Conservation (phyloP, 2,113 vertebrate genomes). For the Cebus imitator region DNA sequence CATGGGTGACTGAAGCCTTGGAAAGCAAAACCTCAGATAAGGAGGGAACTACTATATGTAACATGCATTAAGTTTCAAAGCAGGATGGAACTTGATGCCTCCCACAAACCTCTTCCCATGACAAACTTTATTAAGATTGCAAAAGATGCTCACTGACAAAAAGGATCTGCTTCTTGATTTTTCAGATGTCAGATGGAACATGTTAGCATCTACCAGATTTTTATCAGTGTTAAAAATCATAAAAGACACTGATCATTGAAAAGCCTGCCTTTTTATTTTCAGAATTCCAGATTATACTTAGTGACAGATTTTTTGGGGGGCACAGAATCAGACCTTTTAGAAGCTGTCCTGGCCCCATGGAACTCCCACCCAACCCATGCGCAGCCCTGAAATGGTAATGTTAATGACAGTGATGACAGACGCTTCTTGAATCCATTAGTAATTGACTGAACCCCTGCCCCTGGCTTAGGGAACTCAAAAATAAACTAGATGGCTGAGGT, state of each 20-base stretch:
- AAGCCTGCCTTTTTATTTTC: background rate
- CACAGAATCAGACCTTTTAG: background rate
- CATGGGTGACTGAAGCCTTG: background rate
- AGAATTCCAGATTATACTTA: background rate
- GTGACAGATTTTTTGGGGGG: background rate
- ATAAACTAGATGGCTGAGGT: background rate
- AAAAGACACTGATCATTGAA: background rate
- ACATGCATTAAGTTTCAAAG: accelerated
- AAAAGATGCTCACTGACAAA: accelerated
- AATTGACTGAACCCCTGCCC: background rate
- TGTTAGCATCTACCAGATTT: background rate
- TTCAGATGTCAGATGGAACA: background rate
- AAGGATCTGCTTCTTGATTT: accelerated
- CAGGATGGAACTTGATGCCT: background rate
- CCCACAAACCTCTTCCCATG: background rate
- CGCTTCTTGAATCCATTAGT: too few relatives aligned
- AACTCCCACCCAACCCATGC: background rate
- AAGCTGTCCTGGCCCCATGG: background rate
- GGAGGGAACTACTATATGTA: background rate
- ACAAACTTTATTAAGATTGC: background rate
- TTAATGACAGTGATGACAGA: too few relatives aligned
- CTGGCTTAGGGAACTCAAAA: background rate
- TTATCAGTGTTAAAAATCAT: background rate
- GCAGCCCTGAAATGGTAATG: background rate
- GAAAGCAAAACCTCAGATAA: background rate